A percentile compares a stretch with the other conserved stretches of the same genome.
These are phyloP conservation scores for Scaptomyza pallida DNA, from an alignment of 1,140 invertebrate species.

Conservation along the genomic window DNA sequence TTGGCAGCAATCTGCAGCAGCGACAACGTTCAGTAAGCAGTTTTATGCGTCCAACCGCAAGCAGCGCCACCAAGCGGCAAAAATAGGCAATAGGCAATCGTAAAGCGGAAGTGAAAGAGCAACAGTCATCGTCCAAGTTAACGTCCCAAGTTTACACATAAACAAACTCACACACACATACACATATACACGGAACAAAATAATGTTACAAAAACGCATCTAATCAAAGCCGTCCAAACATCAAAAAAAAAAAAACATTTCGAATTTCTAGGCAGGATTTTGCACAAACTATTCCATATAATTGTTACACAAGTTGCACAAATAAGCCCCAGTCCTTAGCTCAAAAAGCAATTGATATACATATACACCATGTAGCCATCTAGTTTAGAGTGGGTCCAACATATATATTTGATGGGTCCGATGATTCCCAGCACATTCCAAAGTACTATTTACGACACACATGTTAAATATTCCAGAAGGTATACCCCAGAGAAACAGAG, in stretches of 20 bases:
- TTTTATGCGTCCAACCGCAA: conserved; percentile 86
- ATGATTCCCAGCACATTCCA: conserved; percentile 65
- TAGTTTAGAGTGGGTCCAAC: conserved; percentile 52
- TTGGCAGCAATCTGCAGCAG: conserved; percentile 48
- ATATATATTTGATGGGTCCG: conserved; percentile 17
- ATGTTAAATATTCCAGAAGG: conserved; percentile 16
- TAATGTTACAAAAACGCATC: conserved; percentile 68
- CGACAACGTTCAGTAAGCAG: conserved; percentile 83
- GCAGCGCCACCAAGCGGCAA: conserved; percentile 84
- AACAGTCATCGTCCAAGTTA: conserved; percentile 56
- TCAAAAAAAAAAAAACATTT: conserved; percentile 52
- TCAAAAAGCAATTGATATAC: conserved; percentile 45
- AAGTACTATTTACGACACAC: conserved; percentile 24
- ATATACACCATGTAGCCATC: conserved; percentile 21
- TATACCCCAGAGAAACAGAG: conserved; percentile 21
- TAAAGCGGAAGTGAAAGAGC: not conserved
- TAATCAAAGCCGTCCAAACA: conserved; percentile 74
- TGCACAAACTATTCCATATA: conserved; percentile 40
- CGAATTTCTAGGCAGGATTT: conserved; percentile 75
- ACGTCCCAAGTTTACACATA: conserved; percentile 62
- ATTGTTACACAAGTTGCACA: conserved; percentile 57
- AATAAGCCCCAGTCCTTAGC: not conserved
- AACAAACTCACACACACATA: not conserved
- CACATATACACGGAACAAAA: too few relatives aligned
- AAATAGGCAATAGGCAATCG: conserved; percentile 42